Evolutionary conservation across 2,113 vertebrate species (phyloP).

Genomic region (Pseudonaja textilis): DNA sequence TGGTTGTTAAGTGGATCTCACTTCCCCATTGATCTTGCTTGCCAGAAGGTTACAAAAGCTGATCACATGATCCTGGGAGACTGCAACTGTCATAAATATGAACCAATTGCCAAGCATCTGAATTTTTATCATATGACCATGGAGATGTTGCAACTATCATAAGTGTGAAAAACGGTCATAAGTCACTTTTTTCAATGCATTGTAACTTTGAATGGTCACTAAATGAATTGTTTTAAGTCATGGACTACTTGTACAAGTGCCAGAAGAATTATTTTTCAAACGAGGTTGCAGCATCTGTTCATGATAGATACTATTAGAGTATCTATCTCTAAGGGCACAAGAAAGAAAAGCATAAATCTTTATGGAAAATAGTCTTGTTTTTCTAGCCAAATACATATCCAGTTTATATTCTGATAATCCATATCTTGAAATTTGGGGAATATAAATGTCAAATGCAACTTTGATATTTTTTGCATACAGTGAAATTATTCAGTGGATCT

Average conservation of each 20-base stretch:
- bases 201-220: background rate
- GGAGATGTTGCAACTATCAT: background rate
- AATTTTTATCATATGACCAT: background rate
- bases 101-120: background rate
- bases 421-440: background rate
- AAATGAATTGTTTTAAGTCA: background rate
- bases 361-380: background rate
- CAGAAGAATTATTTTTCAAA: conserved; percentile 48
- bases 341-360: background rate
- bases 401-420: background rate
- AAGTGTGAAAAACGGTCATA: background rate
- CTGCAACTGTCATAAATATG: background rate
- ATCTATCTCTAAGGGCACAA: background rate
- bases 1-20: background rate
- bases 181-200: background rate
- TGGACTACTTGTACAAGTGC: conserved; percentile 1
- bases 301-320: background rate
- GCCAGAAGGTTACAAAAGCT: background rate
- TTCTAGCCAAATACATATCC: background rate
- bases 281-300: background rate
- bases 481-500: background rate
- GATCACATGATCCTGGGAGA: background rate
- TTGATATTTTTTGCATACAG: background rate
- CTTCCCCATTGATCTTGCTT: background rate
- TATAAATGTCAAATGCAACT: background rate